Conservation (phyloP, 2,113 vertebrate species). For the Embiotoca jacksoni region DNA sequence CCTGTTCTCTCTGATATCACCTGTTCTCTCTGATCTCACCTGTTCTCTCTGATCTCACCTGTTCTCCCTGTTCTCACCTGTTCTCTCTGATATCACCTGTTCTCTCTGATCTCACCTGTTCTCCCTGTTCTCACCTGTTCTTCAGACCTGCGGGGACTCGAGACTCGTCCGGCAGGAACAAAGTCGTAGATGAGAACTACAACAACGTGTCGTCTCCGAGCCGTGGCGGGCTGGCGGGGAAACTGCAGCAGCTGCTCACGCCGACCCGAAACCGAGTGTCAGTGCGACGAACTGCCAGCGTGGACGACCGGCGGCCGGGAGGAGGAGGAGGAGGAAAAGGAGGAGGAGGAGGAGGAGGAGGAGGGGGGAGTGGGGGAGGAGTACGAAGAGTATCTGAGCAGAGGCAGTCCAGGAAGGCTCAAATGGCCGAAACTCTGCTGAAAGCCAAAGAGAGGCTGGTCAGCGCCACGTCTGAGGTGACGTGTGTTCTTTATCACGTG, state of each 20-base stretch:
- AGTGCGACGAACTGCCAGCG: conserved; percentile 69
- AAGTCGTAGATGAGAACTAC: conserved; percentile 80
- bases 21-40: too few species aligned
- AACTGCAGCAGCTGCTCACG: conserved; percentile 92
- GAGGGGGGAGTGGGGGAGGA: neutral
- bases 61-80: too few species aligned
- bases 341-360: conserved; percentile 11
- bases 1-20: too few species aligned
- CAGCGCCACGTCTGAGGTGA: conserved; percentile 90
- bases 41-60: too few species aligned
- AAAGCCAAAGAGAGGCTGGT: conserved; percentile 88
- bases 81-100: too few species aligned
- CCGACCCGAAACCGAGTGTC: conserved; percentile 83
- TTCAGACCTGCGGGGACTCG: conserved; percentile 48
- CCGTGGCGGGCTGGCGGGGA: conserved; percentile 86
- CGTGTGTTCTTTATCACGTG: neutral
- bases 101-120: too few species aligned
- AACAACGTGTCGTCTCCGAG: conserved; percentile 79
- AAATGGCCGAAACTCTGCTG: conserved; percentile 84
- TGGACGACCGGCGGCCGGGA: conserved; percentile 75
- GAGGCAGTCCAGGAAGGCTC: conserved; percentile 81
- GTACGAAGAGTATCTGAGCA: conserved; percentile 78
- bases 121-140: neutral
- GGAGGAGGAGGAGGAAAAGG: conserved; percentile 45
- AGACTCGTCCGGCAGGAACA: conserved; percentile 45